Conservation (phyloP, 2,888 invertebrate species). For the Celastrina argiolus region DNA sequence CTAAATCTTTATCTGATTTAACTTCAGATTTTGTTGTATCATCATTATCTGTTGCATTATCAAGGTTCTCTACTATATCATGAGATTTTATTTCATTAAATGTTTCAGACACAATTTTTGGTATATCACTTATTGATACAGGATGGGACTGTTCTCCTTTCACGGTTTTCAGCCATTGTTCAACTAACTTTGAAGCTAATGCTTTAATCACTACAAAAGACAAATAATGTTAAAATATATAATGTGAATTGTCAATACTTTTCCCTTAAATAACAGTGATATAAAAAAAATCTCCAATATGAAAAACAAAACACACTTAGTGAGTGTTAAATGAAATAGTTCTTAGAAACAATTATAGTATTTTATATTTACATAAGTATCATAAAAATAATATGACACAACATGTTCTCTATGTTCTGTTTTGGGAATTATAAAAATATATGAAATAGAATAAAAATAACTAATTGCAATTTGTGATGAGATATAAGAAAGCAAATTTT, state of each 20-base stretch:
- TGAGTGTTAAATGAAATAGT: slow-evolving; percentile 20
- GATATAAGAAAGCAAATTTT: background rate
- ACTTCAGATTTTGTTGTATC: background rate
- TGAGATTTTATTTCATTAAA: slow-evolving; percentile 36
- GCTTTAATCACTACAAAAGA: slow-evolving; percentile 83
- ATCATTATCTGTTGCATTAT: slow-evolving; percentile 2
- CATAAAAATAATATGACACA: background rate
- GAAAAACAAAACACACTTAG: background rate
- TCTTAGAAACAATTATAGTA: background rate
- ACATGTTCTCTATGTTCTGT: background rate
- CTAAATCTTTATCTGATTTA: background rate
- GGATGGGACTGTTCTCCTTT: slow-evolving; percentile 83
- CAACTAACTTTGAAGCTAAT: slow-evolving; percentile 88
- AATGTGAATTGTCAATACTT: no score
- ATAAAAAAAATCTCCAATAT: no score
- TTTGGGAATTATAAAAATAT: background rate
- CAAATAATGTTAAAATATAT: slow-evolving; percentile 25
- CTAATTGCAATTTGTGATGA: background rate
- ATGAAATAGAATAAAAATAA: background rate
- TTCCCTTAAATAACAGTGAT: no score
- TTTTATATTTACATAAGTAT: background rate
- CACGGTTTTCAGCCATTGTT: slow-evolving; percentile 93
- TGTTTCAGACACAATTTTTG: slow-evolving; percentile 54
- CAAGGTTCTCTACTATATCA: slow-evolving; percentile 21
- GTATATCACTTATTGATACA: slow-evolving; percentile 56